These are phyloP conservation scores for Argya squamiceps DNA, from an alignment of 2,797 vertebrate species.

Conservation along the genomic window DNA sequence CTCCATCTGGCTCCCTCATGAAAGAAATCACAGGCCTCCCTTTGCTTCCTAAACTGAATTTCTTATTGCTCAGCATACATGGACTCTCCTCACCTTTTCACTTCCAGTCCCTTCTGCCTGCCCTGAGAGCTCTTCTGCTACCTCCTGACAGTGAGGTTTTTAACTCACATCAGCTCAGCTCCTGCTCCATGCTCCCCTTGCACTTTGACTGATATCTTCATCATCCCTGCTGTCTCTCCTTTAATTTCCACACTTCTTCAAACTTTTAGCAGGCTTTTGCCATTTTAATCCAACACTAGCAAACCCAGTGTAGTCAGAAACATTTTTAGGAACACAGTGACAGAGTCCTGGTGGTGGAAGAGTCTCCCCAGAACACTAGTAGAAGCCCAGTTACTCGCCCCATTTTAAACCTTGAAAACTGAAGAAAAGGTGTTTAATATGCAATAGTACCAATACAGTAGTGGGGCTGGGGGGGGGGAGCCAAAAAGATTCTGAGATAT, in stretches of 20 bases:
- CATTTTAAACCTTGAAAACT: background rate
- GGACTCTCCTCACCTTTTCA: background rate
- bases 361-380: background rate
- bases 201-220: background rate
- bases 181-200: background rate
- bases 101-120: background rate
- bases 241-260: background rate
- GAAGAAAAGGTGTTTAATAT: background rate
- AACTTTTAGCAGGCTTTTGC: background rate
- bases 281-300: background rate
- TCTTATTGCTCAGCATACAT: background rate
- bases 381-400: background rate
- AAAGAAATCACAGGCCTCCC: background rate
- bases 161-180: background rate
- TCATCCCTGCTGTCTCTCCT: background rate
- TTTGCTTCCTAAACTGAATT: background rate
- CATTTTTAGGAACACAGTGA: background rate
- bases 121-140: background rate
- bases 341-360: background rate
- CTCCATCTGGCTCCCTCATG: background rate
- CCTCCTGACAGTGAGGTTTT: background rate
- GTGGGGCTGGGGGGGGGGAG: background rate
- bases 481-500: background rate
- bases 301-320: background rate
- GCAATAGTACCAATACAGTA: background rate